Evolutionary conservation across 2,113 vertebrate species (phyloP).

Genomic region (Nicator chloris): DNA sequence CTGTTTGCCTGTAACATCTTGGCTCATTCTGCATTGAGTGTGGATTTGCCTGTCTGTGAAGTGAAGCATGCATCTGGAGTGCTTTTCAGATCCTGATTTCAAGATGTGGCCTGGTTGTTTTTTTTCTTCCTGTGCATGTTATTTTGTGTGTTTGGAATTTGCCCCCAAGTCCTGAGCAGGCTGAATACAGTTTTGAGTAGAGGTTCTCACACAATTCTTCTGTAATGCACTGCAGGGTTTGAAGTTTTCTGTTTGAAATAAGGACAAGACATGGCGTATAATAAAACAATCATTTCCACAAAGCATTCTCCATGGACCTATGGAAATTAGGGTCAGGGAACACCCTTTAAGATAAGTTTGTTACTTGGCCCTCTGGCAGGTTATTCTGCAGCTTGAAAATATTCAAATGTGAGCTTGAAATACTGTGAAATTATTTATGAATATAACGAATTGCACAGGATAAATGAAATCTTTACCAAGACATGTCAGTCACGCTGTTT

Average conservation of each 20-base stretch:
- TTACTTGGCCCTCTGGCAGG: neutral
- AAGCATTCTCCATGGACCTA: neutral
- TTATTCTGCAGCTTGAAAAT: neutral
- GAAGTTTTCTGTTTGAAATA: neutral
- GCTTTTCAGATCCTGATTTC: neutral
- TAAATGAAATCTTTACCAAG: neutral
- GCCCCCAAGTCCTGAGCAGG: neutral
- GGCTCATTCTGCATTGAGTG: neutral
- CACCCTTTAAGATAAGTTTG: neutral
- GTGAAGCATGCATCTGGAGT: neutral
- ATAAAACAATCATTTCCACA: neutral
- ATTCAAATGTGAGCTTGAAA: neutral
- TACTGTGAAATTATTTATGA: neutral
- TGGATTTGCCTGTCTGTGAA: neutral
- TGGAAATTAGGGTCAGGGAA: neutral
- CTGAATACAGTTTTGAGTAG: neutral
- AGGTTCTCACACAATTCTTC: neutral
- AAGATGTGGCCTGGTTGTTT: neutral
- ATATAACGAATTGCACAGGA: neutral
- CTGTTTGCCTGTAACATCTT: neutral
- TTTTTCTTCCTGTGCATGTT: neutral
- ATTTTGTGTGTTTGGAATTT: neutral
- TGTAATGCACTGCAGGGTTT: neutral
- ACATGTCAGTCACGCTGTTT: neutral
- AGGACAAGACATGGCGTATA: neutral